Evolutionary conservation across 1,140 invertebrate genomes (phyloP), one percentile per base, ranked within the genome.

Genomic region (Lethrus apterus): DNA sequence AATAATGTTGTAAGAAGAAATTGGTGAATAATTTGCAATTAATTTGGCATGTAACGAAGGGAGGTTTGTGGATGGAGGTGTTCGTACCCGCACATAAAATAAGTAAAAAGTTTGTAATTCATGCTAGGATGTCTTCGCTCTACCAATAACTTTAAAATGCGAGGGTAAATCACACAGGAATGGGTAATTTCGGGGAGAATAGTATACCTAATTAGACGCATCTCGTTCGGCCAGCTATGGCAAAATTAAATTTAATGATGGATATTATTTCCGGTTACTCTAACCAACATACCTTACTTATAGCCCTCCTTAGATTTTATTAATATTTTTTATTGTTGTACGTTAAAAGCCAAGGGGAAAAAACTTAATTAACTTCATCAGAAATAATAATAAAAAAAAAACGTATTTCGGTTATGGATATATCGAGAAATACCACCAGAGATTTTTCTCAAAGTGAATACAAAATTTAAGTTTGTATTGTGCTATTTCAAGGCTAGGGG

Each of bases 221-320:
- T 36, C 34, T 20, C 34, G 23, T 8, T 20, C 19, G 13, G 17
- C 5, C 34, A 20, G 15, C 34, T 36, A 36, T 20, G 34, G 34
- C 34, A 36, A 36, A 36, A 36, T 36, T 36, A 20, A 36, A 36
- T 36, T 36, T 36, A 36, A 36, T 20, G 34, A 36, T n/a, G 19
- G 34, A 20, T 36, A 36, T 36, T 36, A 36, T 36, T 36, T 15
- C 17, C 18, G 34, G 34, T 36, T 36, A 36, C 32, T 36, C 18
- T 36, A n/a, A 36, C 34, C 34, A n/a, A 36, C 34, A 36, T 36
- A 36, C 34, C 34, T 36, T 36, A 36, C 17, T 36, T 36, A 36
- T 36, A 20, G 11, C 34, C n/a, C 18, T 36, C 23, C 34, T 36
- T 36, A 36, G 17, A 9, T 36, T 36, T 36, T 36, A 36, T 36